These are phyloP conservation scores for Axinella damicornis DNA, from an alignment of 37 sponge, comb jelly and placozoan species.

Conservation along the genomic window DNA sequence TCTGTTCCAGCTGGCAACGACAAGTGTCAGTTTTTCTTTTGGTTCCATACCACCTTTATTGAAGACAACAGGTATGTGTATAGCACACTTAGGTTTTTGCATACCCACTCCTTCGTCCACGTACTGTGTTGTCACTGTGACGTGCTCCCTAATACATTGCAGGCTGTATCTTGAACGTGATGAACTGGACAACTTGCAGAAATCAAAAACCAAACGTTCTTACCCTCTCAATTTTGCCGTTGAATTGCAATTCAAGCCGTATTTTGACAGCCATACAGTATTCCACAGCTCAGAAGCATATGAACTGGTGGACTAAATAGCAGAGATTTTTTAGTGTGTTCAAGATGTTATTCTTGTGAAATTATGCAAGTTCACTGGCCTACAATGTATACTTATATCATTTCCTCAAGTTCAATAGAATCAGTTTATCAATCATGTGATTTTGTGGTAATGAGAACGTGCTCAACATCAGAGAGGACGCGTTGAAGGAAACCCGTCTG, in stretches of 20 bases:
- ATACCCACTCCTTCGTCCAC: no score
- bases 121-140: not conserved
- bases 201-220: constrained; percentile 15
- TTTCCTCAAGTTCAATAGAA: no score
- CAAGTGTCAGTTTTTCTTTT: constrained; percentile 74
- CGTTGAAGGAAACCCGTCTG: no score
- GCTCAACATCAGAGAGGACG: no score
- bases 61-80: constrained; percentile 34
- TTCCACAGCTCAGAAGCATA: not conserved
- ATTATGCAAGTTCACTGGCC: no score
- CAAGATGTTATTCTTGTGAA: no score
- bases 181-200: constrained; percentile 58
- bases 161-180: constrained; percentile 31
- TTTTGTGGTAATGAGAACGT: no score
- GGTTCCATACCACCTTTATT: constrained; percentile 77
- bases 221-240: constrained; percentile 18
- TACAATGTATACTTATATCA: no score
- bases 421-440: no score
- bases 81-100: not conserved
- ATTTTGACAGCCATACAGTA: not conserved
- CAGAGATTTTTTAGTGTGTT: no score
- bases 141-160: no score
- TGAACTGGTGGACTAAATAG: not conserved
- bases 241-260: constrained; percentile 12
- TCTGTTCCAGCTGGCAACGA: constrained; percentile 47